These are phyloP conservation scores for Anoura caudifer DNA, from an alignment of 2,113 vertebrate species.

Conservation along the genomic window DNA sequence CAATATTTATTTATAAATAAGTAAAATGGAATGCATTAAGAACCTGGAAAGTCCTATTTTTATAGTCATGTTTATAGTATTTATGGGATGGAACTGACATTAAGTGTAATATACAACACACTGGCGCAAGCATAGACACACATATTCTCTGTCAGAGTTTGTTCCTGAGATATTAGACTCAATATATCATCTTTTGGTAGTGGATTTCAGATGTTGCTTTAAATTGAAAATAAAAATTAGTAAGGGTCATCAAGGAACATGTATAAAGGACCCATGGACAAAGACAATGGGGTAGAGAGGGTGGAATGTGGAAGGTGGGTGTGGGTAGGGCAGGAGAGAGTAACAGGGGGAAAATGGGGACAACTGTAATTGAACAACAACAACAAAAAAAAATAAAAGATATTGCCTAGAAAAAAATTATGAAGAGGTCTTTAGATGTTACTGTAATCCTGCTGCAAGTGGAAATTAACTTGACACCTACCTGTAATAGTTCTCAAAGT, in stretches of 20 bases:
- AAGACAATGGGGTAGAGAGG: no score
- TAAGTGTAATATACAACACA: neutral
- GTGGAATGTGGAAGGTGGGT: no score
- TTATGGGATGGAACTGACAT: neutral
- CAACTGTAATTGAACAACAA: no score
- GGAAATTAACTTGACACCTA: neutral
- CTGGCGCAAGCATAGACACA: rapidly evolving
- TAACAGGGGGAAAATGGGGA: no score
- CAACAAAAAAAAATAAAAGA: no score
- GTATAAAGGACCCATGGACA: no score
- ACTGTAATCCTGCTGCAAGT: neutral
- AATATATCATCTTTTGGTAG: neutral
- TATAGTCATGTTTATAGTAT: neutral
- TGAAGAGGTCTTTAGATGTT: neutral
- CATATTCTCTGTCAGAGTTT: neutral
- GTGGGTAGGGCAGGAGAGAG: no score
- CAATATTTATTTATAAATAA: neutral
- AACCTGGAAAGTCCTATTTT: neutral
- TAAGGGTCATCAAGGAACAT: neutral
- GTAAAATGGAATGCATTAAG: neutral
- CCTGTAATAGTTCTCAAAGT: neutral
- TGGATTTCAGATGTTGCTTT: neutral
- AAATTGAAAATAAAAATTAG: constrained; percentile 16
- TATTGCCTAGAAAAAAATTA: neutral
- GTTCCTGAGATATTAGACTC: neutral